Evolutionary conservation across 2,797 vertebrate species (phyloP).

Genomic region (Xenops minutus): DNA sequence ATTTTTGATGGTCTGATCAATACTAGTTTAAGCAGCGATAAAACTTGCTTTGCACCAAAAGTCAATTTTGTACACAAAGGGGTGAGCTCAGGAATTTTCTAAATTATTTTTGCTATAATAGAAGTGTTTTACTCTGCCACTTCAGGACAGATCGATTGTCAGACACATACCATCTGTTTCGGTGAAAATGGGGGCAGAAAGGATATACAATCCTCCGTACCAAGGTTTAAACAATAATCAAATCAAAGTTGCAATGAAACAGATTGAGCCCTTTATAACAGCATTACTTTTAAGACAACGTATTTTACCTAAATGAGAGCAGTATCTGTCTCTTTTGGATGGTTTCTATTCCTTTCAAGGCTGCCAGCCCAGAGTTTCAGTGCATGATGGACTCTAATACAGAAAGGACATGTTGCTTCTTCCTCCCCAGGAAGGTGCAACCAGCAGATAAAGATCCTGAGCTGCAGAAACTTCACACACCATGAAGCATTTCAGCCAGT

Average conservation of each 20-base stretch:
- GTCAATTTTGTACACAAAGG: slow-evolving; percentile 62
- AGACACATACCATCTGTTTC: slow-evolving; percentile 52
- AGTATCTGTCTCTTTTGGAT: background rate
- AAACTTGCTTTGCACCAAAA: slow-evolving; percentile 63
- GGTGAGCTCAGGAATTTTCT: slow-evolving; percentile 62
- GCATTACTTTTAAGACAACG: background rate
- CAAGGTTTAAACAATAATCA: slow-evolving; percentile 51
- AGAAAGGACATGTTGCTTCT: background rate
- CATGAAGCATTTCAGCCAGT: accelerated
- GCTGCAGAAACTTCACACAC: background rate
- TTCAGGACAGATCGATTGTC: slow-evolving; percentile 57
- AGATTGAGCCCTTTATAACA: background rate
- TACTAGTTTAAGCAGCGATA: slow-evolving; percentile 69
- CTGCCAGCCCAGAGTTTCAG: background rate
- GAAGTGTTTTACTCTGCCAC: slow-evolving; percentile 51
- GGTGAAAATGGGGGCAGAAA: slow-evolving; percentile 14
- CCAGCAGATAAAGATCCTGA: background rate
- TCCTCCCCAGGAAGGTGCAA: background rate
- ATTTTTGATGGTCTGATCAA: slow-evolving; percentile 71
- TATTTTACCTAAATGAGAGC: background rate
- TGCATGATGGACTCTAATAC: background rate
- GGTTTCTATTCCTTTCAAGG: background rate
- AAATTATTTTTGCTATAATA: slow-evolving; percentile 63
- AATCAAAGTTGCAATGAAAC: slow-evolving; percentile 39
- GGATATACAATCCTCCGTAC: slow-evolving; percentile 6